phyloP scores from a whole-genome alignment of 2,113 vertebrate species.

The Microcebus tavaratra region DNA sequence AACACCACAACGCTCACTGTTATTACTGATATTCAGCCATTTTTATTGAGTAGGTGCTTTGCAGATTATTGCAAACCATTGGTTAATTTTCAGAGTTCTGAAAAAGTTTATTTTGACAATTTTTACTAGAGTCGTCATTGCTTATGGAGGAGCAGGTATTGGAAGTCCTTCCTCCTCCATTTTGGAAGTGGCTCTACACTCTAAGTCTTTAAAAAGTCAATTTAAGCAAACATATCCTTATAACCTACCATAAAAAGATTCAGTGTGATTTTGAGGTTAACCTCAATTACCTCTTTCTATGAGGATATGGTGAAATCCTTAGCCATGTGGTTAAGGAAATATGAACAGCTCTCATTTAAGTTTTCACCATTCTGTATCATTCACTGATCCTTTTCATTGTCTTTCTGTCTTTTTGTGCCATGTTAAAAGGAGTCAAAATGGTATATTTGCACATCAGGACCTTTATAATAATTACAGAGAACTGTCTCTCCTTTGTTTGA shows the following conservation, averaged over 20 bases:
- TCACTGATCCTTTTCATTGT: not conserved
- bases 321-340: not conserved
- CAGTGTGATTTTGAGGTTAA: constrained; percentile 38
- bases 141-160: not conserved
- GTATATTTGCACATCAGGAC: not conserved
- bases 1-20: not conserved
- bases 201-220: not conserved
- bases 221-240: not conserved
- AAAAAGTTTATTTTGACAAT: not conserved
- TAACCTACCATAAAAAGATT: not conserved
- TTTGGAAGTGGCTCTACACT: not conserved
- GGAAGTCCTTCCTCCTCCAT: not conserved
- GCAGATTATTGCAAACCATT: not conserved
- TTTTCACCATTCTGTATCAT: not conserved
- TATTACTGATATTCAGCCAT: not conserved
- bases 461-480: not conserved
- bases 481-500: not conserved
- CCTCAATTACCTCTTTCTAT: constrained; percentile 13
- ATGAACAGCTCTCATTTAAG: not conserved
- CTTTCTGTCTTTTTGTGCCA: not conserved
- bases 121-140: not conserved
- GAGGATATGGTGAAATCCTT: not conserved
- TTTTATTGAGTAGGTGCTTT: not conserved
- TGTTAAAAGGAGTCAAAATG: not conserved
- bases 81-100: not conserved